Evolutionary conservation across 2,797 vertebrate species (phyloP).

Genomic region (Glyptemys insculpta): DNA sequence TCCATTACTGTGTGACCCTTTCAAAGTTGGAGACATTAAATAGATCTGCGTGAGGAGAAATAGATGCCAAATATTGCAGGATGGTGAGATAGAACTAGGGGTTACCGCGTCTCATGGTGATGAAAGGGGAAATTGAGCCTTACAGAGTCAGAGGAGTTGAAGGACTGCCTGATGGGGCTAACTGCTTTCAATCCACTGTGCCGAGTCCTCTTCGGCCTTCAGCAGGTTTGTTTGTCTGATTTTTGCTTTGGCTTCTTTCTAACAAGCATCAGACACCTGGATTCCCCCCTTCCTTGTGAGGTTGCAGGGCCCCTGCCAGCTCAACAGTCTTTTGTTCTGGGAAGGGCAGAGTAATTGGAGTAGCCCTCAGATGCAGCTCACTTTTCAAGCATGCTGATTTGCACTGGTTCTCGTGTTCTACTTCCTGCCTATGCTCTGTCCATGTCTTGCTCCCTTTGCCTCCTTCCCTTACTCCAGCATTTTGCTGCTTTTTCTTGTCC

Average conservation of each 20-base stretch:
- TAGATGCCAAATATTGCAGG: no score
- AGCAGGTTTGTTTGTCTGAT: neutral
- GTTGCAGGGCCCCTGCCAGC: neutral
- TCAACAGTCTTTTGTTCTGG: neutral
- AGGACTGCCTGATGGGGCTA: no score
- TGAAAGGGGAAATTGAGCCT: neutral
- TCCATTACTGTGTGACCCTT: no score
- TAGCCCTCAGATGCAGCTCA: accelerated
- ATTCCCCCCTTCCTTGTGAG: neutral
- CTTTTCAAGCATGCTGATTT: neutral
- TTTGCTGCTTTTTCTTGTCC: no score
- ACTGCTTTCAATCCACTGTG: no score
- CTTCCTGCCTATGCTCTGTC: neutral
- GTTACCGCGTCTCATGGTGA: neutral
- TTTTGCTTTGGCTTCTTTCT: neutral
- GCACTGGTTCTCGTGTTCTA: accelerated
- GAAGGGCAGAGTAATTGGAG: neutral
- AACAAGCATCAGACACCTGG: accelerated
- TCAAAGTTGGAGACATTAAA: no score
- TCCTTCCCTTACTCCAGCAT: accelerated
- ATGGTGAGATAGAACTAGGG: neutral
- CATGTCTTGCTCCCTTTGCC: neutral
- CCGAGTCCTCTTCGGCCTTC: neutral
- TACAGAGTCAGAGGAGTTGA: neutral
- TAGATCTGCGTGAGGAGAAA: no score